Percentiles rank a stretch among this genome's conserved stretches.
Conservation (phyloP, 64 coral and sea anemone species). For the Montipora sp. region DNA sequence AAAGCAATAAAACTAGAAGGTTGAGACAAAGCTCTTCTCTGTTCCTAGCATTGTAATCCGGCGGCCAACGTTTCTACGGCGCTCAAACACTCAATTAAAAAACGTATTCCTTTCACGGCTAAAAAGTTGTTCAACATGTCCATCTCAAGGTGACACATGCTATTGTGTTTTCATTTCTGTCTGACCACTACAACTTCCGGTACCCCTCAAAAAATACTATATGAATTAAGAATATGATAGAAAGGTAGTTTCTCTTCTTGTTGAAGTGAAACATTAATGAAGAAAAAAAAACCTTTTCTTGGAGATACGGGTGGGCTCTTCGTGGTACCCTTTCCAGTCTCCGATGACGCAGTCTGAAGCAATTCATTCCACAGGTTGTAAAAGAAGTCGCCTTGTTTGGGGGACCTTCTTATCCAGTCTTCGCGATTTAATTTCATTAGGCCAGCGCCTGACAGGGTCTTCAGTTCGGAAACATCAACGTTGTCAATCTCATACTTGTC, state of each 20-base stretch:
- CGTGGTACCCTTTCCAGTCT: no score
- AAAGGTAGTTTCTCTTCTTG: neutral
- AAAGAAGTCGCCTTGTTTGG: constrained; percentile 76
- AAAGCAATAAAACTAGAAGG: no score
- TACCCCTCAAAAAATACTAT: neutral
- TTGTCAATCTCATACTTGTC: constrained; percentile 60
- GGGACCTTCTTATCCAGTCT: constrained; percentile 71
- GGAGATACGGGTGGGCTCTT: constrained; percentile 18
- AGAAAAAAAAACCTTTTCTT: neutral
- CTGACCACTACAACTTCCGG: no score
- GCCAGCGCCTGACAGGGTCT: constrained; percentile 54
- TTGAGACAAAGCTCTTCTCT: no score
- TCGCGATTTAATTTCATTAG: constrained; percentile 37
- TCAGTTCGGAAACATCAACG: constrained; percentile 51
- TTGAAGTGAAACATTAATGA: neutral
- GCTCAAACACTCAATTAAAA: no score
- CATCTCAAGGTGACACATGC: no score
- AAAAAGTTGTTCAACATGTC: no score
- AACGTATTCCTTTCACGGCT: no score
- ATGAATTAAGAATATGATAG: neutral
- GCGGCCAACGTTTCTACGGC: no score
- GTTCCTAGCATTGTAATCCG: no score
- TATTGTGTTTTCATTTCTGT: no score
- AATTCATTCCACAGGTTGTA: constrained; percentile 60
- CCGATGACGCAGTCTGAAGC: neutral